These are phyloP conservation scores for Acridotheres tristis DNA, from an alignment of 2,797 vertebrate genomes.

Conservation along the genomic window DNA sequence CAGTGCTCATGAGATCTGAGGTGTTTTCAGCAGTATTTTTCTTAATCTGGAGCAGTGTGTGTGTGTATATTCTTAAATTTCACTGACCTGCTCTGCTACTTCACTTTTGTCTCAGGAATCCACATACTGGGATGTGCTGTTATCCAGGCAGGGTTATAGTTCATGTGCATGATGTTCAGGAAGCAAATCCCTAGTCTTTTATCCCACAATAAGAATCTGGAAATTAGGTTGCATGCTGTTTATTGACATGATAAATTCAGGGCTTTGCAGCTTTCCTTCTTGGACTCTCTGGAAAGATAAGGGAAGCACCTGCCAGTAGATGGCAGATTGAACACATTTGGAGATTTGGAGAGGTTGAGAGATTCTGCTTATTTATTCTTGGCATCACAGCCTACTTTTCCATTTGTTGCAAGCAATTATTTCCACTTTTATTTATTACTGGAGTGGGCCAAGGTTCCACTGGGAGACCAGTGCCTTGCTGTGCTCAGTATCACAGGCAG, in stretches of 20 bases:
- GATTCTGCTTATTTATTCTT: not conserved
- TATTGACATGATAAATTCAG: not conserved
- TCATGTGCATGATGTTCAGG: not conserved
- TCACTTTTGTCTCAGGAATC: not conserved
- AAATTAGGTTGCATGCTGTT: not conserved
- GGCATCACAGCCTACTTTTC: constrained; percentile 7
- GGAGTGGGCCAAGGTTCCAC: not conserved
- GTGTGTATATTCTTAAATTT: not conserved
- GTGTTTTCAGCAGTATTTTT: not conserved
- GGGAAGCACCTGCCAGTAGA: constrained; percentile 49
- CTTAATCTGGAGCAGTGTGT: not conserved
- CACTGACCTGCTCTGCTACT: not conserved
- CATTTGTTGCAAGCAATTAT: constrained; percentile 33
- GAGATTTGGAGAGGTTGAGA: not conserved
- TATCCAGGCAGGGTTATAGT: not conserved
- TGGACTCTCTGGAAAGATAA: not conserved
- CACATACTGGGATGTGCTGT: not conserved
- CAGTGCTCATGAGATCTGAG: not conserved
- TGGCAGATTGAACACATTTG: constrained; percentile 35
- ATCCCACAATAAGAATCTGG: not conserved
- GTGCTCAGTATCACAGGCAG: not conserved
- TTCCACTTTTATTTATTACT: not conserved
- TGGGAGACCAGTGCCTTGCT: not conserved
- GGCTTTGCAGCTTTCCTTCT: not conserved
- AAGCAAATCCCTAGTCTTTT: not conserved